phyloP scores from a whole-genome alignment of 2,113 vertebrate genomes.

The Neodontobutis hainanensis region DNA sequence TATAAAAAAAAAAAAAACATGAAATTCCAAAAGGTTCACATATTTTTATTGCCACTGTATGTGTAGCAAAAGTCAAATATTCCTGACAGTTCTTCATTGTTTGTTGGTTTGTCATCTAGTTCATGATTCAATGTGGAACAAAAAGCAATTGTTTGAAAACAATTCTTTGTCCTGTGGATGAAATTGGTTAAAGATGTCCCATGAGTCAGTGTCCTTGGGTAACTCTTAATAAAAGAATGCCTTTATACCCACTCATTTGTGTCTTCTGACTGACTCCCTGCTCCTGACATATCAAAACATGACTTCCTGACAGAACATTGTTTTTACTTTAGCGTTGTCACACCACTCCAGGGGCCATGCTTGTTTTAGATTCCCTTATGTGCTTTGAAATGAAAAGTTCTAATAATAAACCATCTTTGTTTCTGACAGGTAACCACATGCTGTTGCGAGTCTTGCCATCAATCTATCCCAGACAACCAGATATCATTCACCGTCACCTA shows the following conservation, averaged over 20 bases:
- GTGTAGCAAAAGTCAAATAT: no score
- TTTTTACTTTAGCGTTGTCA: neutral
- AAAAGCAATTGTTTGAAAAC: conserved; percentile 37
- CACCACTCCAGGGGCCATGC: neutral
- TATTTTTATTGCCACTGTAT: no score
- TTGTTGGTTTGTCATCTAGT: neutral
- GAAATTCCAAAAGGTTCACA: no score
- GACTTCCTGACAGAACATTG: neutral
- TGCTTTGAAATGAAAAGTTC: neutral
- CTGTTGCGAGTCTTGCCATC: conserved; percentile 89
- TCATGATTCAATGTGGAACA: conserved; percentile 1
- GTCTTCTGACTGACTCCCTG: conserved; percentile 12
- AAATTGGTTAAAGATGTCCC: conserved; percentile 62
- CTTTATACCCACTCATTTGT: conserved; percentile 13
- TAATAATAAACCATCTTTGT: neutral
- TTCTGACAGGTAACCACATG: conserved; percentile 85
- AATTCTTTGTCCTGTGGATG: conserved; percentile 43
- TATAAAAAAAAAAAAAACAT: no score
- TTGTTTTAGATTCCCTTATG: neutral
- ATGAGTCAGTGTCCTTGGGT: conserved; percentile 39
- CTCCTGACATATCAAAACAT: conserved; percentile 17
- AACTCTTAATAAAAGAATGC: conserved; percentile 26
- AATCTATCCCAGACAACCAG: conserved; percentile 85
- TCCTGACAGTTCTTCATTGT: no score
- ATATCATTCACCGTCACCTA: conserved; percentile 78